Base-by-base conservation (phyloP, 2,888 invertebrate species). In the Eucera pruinosa region DNA sequence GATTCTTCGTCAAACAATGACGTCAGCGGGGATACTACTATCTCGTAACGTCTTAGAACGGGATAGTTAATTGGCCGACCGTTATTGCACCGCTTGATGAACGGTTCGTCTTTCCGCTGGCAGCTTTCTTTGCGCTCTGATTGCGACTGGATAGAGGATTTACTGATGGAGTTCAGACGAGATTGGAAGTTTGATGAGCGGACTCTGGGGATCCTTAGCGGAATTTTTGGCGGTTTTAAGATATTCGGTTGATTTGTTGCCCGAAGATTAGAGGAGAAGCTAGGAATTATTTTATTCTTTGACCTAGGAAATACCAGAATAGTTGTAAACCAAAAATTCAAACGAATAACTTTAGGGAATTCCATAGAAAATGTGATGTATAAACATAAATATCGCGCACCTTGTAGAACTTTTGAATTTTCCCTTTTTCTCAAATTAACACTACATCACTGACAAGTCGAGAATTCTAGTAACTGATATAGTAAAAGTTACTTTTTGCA, bases 1-100 rank as follows among this genome's bases (percentile, higher is more conserved):
- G 64, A 73, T 75, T 75, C 74, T 67, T 72, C 54, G 27, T 73
- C 67, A 85, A 85, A 86, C 82, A 84, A 55, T 86, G 80, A 86
- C 86, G 71, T 85, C 77, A 85, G 27, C 27, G 43, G 13, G 52
- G 43, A 75, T 41, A 65, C 41, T 45, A 5, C 15, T n/a, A 2
- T 5, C 15, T 7, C 41, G 30, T 5, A 64, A 57, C 30, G 62
- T 72, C 67, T 78, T 60, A 33, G 50, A 18, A n/a, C 9, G 33
- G 78, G 39, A 7, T 36, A n/a, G 48, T 33, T 78, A 79, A 79
- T 79, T 73, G 79, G 54, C 47, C 45, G 57, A 45, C 61, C 50
- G 55, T 52, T 78, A 61, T 57, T 54, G 39, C 52, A 7, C 36
- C 45, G 66, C n/a, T 33, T 15, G 75, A 60, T 33, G 57, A 58